phyloP scores from a whole-genome alignment of 2,888 invertebrate species.

The Cheilosia variabilis region DNA sequence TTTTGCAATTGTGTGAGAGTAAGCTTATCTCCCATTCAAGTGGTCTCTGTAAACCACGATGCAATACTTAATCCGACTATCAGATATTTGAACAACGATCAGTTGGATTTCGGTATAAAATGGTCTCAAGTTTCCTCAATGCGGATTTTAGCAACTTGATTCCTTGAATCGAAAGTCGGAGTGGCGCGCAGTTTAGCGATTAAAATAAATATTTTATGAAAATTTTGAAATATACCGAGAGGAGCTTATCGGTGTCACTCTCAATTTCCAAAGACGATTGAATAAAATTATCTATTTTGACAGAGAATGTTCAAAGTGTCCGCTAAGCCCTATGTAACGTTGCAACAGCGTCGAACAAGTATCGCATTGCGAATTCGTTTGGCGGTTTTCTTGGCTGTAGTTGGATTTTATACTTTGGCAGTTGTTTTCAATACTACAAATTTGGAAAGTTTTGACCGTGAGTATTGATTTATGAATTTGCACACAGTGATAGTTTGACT shows the following conservation, averaged over 20 bases:
- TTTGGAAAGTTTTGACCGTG: slow-evolving; percentile 28
- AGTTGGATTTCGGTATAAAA: slow-evolving; percentile 30
- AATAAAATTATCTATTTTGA: slow-evolving; percentile 4
- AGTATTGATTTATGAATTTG: slow-evolving; percentile 12
- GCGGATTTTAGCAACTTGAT: slow-evolving; percentile 15
- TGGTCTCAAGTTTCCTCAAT: slow-evolving; percentile 12
- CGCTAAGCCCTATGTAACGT: slow-evolving; percentile 32
- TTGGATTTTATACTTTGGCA: slow-evolving; percentile 47
- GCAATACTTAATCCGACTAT: slow-evolving; percentile 29
- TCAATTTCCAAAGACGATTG: neutral
- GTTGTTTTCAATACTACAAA: neutral
- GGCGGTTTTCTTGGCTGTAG: slow-evolving; percentile 36
- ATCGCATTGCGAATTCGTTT: slow-evolving; percentile 55
- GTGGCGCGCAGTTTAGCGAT: neutral
- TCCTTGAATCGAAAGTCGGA: neutral
- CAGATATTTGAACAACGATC: slow-evolving; percentile 47
- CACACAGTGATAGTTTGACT: too few species aligned
- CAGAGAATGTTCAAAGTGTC: slow-evolving; percentile 54
- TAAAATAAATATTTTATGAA: neutral
- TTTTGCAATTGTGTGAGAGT: neutral
- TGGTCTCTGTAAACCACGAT: slow-evolving; percentile 21
- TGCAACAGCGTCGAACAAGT: slow-evolving; percentile 46
- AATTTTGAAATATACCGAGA: neutral
- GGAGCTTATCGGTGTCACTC: neutral
- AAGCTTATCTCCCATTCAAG: slow-evolving; percentile 41